A percentile compares a stretch with the other conserved stretches of the same genome.
These are phyloP conservation scores for Sebastiscus tertius DNA, from an alignment of 2,797 vertebrate genomes.

Conservation along the genomic window DNA sequence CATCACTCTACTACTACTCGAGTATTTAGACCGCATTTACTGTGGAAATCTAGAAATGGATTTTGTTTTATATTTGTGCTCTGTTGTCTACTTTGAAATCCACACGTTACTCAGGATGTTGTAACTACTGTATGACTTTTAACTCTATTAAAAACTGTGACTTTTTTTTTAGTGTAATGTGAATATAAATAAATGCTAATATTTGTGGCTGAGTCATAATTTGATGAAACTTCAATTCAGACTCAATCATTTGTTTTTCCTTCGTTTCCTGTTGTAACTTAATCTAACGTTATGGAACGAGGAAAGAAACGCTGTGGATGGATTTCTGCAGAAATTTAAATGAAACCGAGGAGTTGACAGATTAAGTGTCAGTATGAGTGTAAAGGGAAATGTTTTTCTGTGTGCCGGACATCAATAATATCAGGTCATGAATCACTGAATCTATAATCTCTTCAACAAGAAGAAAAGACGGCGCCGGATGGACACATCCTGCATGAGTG, in stretches of 20 bases:
- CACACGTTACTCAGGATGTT: constrained; percentile 24
- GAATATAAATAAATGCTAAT: background rate
- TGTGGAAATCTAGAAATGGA: background rate
- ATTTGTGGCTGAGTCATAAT: background rate
- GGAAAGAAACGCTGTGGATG: background rate
- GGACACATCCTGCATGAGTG: background rate
- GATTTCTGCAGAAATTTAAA: background rate
- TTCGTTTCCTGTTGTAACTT: background rate
- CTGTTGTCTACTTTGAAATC: background rate
- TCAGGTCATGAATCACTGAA: background rate
- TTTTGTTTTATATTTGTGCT: background rate
- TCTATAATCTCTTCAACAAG: background rate
- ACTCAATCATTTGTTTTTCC: background rate
- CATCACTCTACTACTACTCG: background rate
- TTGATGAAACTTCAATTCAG: background rate
- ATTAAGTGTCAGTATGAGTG: background rate
- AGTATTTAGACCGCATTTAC: background rate
- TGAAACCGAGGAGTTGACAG: too few relatives aligned
- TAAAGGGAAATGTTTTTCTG: background rate
- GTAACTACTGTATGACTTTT: constrained; percentile 14
- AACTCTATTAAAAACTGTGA: constrained; percentile 11
- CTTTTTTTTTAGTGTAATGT: constrained; percentile 5
- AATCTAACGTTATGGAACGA: background rate
- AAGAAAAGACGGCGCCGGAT: background rate
- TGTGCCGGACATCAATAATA: background rate